These are phyloP conservation scores for Ophioninae sp. DNA, from an alignment of 2,888 invertebrate genomes.

Conservation along the genomic window DNA sequence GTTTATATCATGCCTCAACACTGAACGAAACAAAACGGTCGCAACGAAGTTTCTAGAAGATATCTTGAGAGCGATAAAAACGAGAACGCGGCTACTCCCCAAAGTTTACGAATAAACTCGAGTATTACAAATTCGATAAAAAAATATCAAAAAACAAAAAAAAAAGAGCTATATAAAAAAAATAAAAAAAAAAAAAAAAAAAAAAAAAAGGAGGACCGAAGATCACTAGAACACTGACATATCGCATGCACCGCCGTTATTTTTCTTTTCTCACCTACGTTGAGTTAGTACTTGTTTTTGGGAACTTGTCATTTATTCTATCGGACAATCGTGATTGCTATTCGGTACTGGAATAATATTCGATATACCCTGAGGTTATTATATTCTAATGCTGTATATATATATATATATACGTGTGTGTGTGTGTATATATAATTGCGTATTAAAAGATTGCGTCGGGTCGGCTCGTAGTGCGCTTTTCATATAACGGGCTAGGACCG, in stretches of 20 bases:
- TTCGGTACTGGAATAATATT: conserved; percentile 59
- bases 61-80: not conserved
- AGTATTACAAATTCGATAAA: conserved; percentile 13
- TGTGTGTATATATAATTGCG: conserved; percentile 23
- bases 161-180: conserved; percentile 11
- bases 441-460: conserved; percentile 49
- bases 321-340: conserved; percentile 58
- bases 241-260: conserved; percentile 34
- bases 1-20: not conserved
- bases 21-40: conserved; percentile 1
- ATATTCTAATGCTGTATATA: conserved; percentile 52
- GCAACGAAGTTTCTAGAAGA: not conserved
- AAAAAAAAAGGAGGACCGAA: conserved; percentile 1
- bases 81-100: not conserved
- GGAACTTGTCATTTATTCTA: conserved; percentile 56
- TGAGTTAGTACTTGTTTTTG: conserved; percentile 35
- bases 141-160: conserved; percentile 33
- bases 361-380: conserved; percentile 61
- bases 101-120: not conserved
- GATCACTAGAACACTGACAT: conserved; percentile 39
- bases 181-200: conserved; percentile 7
- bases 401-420: not conserved
- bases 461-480: conserved; percentile 20
- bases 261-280: conserved; percentile 31
- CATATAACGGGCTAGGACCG: not conserved